phyloP scores from a whole-genome alignment of 2,113 vertebrate species.

The Macrotis lagotis region DNA sequence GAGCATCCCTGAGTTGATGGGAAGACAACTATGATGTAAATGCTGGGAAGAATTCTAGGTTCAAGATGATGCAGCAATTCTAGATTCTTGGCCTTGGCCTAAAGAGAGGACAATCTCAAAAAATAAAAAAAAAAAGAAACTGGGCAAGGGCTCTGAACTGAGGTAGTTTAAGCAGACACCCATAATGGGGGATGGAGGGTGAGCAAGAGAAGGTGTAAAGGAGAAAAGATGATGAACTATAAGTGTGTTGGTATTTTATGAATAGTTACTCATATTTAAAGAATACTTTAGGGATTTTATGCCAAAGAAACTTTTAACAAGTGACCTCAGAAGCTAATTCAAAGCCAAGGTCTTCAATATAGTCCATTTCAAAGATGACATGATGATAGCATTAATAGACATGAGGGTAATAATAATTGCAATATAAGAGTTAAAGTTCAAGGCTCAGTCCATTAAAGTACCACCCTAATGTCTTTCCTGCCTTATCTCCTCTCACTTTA shows the following conservation, averaged over 20 bases:
- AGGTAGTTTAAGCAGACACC: background rate
- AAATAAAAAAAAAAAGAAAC: background rate
- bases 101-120: background rate
- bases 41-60: background rate
- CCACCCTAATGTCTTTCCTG: background rate
- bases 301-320: background rate
- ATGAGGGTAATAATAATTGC: constrained; percentile 28
- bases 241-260: background rate
- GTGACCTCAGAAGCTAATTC: constrained; percentile 27
- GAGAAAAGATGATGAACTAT: background rate
- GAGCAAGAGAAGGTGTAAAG: background rate
- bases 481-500: background rate
- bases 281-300: constrained; percentile 7
- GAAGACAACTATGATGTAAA: background rate
- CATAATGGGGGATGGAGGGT: background rate
- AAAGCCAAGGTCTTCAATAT: constrained; percentile 26
- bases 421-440: constrained; percentile 21
- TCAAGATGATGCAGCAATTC: background rate
- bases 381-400: constrained; percentile 57
- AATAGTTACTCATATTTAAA: background rate
- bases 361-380: constrained; percentile 52
- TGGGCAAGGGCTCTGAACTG: background rate
- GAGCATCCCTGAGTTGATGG: background rate
- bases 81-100: background rate
- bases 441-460: background rate